Base-by-base conservation (phyloP, 2,888 invertebrate genomes). In the Scelioninae gen. 1 region DNA sequence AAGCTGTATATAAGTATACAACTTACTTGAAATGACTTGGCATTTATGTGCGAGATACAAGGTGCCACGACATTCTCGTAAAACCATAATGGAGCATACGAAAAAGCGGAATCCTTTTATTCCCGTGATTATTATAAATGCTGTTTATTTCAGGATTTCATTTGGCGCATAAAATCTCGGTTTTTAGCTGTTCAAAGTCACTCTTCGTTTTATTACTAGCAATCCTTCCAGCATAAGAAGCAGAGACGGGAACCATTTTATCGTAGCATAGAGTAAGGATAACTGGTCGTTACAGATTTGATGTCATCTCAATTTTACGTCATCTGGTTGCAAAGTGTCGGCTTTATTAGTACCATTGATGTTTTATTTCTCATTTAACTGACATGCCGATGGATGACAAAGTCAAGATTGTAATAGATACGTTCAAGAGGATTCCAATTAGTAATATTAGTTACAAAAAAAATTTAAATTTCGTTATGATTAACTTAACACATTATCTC, bases 251-350 rank as follows among this genome's bases (percentile, higher is more conserved):
- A 34, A 55, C 15, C 8, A 55, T 34, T 55, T 55, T 55, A 55
- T 55, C 34, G 34, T 5, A 55, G 32, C 34, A 23, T 23, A 23
- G 23, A 34, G 55, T 55, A 55, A 55, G 34, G 8, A 15, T 34
- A 55, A 55, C 13, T 13, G 34, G 15, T 34, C 55, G 34, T 34
- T 55, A 34, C 13, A 55, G 34, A 55, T 15, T 55, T 34, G 15
- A 34, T 55, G 34, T 34, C 55, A 32, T 55, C 34, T 55, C 34
- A 15, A 16, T 38, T 55, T 56, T 56, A 56, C 38, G 56, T 56
- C 16, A 38, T 8, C 10, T 11, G 34, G 15, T 6, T 31, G 38
- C 38, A 56, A 56, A 56, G 38, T 56, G 38, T 16, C 34, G 16
- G 16, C 55, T 56, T 56, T 56, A 56, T 16, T 56, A 56, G 56